Evolutionary conservation across 1,140 invertebrate species (phyloP).

Genomic region (Anastrepha obliqua): DNA sequence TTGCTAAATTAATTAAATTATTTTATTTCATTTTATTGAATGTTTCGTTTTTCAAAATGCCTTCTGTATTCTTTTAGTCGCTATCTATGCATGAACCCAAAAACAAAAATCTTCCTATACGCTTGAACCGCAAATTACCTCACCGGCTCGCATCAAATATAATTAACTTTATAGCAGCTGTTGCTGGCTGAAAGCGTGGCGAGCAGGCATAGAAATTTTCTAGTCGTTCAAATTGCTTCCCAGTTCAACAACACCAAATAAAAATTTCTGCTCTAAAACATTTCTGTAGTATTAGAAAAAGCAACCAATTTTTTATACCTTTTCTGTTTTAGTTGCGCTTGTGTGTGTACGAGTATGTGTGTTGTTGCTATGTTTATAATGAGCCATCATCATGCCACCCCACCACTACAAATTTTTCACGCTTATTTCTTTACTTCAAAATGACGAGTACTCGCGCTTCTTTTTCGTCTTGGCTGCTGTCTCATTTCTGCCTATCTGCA

Average conservation of each 20-base stretch:
- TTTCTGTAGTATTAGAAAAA: constrained; percentile 23
- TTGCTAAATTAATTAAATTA: too few species aligned
- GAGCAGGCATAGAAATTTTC: constrained; percentile 1
- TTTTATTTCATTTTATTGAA: too few species aligned
- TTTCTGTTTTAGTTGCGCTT: not conserved
- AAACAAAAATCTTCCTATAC: not conserved
- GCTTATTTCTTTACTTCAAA: constrained; percentile 8
- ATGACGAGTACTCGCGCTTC: not conserved
- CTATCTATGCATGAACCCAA: too few species aligned
- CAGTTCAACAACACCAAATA: constrained; percentile 49
- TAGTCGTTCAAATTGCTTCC: constrained; percentile 29
- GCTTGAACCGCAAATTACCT: constrained; percentile 11
- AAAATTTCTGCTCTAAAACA: constrained; percentile 40
- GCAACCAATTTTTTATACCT: not conserved
- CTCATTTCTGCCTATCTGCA: not conserved
- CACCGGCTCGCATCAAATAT: constrained; percentile 1
- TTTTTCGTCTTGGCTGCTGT: not conserved
- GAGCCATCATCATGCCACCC: constrained; percentile 32
- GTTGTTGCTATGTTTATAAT: constrained; percentile 9
- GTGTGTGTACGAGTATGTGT: not conserved
- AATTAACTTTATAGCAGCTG: constrained; percentile 22
- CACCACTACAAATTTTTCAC: not conserved
- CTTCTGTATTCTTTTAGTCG: too few species aligned
- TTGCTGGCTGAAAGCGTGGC: not conserved
- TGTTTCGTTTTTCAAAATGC: too few species aligned